Conservation (phyloP, 2,888 invertebrate genomes). For the Leptinotarsa haldemani region DNA sequence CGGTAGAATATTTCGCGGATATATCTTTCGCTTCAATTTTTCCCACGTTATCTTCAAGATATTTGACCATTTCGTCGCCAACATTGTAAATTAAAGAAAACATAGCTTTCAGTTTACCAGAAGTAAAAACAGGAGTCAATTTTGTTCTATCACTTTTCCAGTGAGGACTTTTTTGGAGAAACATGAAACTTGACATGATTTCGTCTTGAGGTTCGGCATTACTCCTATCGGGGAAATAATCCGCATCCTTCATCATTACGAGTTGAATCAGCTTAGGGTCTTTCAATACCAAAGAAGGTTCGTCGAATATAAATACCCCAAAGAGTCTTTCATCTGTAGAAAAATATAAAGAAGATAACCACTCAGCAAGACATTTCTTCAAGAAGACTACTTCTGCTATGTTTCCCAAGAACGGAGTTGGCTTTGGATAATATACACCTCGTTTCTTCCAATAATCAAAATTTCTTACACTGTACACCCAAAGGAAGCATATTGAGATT, state of each 20-base stretch:
- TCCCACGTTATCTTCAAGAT: conserved; percentile 28
- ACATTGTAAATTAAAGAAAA: conserved; percentile 61
- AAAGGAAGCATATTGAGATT: conserved; percentile 29
- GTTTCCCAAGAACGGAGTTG: conserved; percentile 53
- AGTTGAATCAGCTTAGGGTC: conserved; percentile 66
- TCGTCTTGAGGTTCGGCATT: conserved; percentile 62
- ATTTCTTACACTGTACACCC: conserved; percentile 51
- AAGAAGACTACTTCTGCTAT: conserved; percentile 41
- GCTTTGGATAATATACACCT: conserved; percentile 49
- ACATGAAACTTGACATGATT: conserved; percentile 63
- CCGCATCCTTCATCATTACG: conserved; percentile 66
- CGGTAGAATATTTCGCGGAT: conserved; percentile 63
- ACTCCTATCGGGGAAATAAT: conserved; percentile 64
- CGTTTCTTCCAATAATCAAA: conserved; percentile 53
- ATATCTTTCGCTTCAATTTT: conserved; percentile 58
- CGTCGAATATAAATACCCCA: conserved; percentile 58
- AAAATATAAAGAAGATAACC: conserved; percentile 34
- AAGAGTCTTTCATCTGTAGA: conserved; percentile 39
- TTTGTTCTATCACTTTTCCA: conserved; percentile 70
- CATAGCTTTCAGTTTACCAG: conserved; percentile 70
- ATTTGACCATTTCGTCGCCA: conserved; percentile 25
- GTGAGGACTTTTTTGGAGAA: conserved; percentile 66
- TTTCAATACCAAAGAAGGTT: conserved; percentile 65
- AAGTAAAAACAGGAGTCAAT: conserved; percentile 69
- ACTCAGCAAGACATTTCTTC: conserved; percentile 40